Evolutionary conservation across 2,113 vertebrate species (phyloP).

Genomic region (Trichomycterus rosablanca): DNA sequence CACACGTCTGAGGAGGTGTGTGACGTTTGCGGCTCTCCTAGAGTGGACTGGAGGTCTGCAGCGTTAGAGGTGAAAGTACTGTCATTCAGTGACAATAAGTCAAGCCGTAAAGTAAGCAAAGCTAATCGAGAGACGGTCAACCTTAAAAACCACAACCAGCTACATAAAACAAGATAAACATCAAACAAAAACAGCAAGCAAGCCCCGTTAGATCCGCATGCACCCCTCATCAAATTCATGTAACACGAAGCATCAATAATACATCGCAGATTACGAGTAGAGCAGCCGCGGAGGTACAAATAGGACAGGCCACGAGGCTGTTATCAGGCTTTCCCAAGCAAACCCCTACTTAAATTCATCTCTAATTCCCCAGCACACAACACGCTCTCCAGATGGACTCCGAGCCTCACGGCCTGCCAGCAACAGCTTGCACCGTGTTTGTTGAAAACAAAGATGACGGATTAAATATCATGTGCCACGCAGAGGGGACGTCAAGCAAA

Average conservation of each 20-base stretch:
- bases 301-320: constrained; percentile 37
- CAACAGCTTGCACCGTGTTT: constrained; percentile 85
- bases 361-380: constrained; percentile 67
- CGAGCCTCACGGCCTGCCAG: constrained; percentile 74
- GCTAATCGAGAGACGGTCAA: too few species aligned
- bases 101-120: too few species aligned
- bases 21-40: too few species aligned
- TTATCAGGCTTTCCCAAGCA: constrained; percentile 52
- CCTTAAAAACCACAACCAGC: too few species aligned
- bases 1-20: too few species aligned
- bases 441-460: constrained; percentile 89
- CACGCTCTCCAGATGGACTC: constrained; percentile 84
- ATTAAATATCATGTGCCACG: constrained; percentile 83
- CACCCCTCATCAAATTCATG: constrained; percentile 8
- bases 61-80: too few species aligned
- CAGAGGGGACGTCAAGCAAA: constrained; percentile 58
- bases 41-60: too few species aligned
- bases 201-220: too few species aligned
- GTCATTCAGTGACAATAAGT: too few species aligned
- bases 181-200: too few species aligned
- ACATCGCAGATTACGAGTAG: constrained; percentile 45
- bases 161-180: too few species aligned
- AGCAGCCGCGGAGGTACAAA: constrained; percentile 37
- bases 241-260: constrained; percentile 48
- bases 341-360: constrained; percentile 65